A percentile compares a stretch with the other conserved stretches of the same genome.
These are phyloP conservation scores for Hipparchia sbordonii DNA, from an alignment of 2,888 invertebrate species.

Conservation along the genomic window DNA sequence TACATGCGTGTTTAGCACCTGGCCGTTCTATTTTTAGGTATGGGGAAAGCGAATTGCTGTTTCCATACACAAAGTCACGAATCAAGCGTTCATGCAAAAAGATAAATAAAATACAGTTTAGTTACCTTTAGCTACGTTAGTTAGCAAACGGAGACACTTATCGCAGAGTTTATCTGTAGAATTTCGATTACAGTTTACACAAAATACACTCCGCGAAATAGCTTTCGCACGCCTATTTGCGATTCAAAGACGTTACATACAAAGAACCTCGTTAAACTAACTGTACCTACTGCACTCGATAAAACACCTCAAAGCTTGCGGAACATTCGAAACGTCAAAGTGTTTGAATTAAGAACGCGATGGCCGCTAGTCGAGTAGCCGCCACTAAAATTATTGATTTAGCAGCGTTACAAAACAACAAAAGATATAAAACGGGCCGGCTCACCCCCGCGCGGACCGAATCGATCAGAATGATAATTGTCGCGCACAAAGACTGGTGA, in stretches of 20 bases:
- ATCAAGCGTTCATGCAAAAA: constrained; percentile 13
- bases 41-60: constrained; percentile 44
- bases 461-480: constrained; percentile 82
- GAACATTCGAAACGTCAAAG: constrained; percentile 45
- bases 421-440: constrained; percentile 79
- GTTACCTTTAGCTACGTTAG: constrained; percentile 30
- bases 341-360: constrained; percentile 51
- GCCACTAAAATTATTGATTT: constrained; percentile 81
- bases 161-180: constrained; percentile 38
- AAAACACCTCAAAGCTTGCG: constrained; percentile 43
- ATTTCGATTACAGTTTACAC: constrained; percentile 37
- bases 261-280: constrained; percentile 38
- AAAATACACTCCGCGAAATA: constrained; percentile 39
- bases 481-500: constrained; percentile 79
- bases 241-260: constrained; percentile 38
- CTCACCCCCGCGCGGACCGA: constrained; percentile 76
- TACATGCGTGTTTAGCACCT: constrained; percentile 55
- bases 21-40: constrained; percentile 56
- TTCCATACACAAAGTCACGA: constrained; percentile 24
- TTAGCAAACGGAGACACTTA: constrained; percentile 38
- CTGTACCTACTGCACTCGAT: constrained; percentile 37
- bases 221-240: constrained; percentile 50
- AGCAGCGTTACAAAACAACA: constrained; percentile 79
- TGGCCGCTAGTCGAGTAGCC: constrained; percentile 57
- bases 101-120: constrained; percentile 43